Base-by-base conservation (phyloP, 1,140 invertebrate genomes). In the Panagrolaimus sp. region DNA sequence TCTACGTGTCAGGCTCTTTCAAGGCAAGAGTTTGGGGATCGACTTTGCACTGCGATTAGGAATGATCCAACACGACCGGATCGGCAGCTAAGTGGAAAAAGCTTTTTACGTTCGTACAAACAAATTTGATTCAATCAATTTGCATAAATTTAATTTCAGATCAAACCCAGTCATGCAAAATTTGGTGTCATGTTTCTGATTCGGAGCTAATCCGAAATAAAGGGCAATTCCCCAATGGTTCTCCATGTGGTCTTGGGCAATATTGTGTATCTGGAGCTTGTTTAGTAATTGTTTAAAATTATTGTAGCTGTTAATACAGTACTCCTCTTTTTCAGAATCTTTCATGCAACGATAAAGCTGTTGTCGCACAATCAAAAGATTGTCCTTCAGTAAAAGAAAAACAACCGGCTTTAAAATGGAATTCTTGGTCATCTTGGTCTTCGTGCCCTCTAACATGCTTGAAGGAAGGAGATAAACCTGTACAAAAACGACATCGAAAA, bases 191-290 rank as follows among this genome's bases (percentile, higher is more conserved):
- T 72, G 73, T 82, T 2, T 45, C 65, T 8, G 82, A 74, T 43
- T 80, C 79, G 3, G 82, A 82, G 65, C 38, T 82, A 15, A 83
- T 82, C 64, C 71, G 80, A 64, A 82, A 82, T 69, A 82, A 82
- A 67, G 80, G 82, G 0, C 82, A 83, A 48, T 83, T 83, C 64
- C 80, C 80, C 0, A 81, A 82, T 67, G 80, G 80, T 1, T 76
- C 80, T 3, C 82, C 82, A 0, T 82, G 80, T 67, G 80, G 82
- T 1, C 52, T 48, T 63, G 76, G 65, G 21, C 71, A 80, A 24
- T 81, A 76, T 67, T 82, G 80, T 71, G 80, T 82, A 15, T 74
- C 76, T 43, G 80, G 80, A 4, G 47, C 55, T 21, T 82, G 80
- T 70, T 55, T 82, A 46, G 72, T 71, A 55, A 38, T 28, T n/a